Percentiles rank a stretch among this genome's conserved stretches.
Conservation (phyloP, 2,113 vertebrate species). For the Tretioscincus oriximinensis region DNA sequence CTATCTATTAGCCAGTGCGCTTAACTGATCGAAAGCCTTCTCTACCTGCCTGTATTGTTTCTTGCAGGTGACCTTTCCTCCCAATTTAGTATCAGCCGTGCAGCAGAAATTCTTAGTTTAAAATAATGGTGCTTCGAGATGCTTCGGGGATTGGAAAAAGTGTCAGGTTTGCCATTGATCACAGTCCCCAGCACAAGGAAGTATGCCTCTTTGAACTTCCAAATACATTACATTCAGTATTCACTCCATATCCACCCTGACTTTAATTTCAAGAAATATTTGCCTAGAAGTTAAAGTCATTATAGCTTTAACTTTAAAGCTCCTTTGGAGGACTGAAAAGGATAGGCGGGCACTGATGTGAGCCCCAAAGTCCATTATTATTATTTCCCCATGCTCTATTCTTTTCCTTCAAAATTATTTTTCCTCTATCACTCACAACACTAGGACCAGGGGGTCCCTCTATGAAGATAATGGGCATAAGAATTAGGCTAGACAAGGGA, state of each 20-base stretch:
- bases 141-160: conserved; percentile 63
- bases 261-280: not conserved
- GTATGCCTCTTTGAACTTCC: conserved; percentile 27
- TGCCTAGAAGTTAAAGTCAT: not conserved
- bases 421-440: no score
- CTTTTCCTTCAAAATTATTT: no score
- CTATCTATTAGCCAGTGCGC: conserved; percentile 74
- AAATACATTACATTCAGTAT: conserved; percentile 3
- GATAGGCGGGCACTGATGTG: not conserved
- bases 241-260: not conserved
- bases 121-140: conserved; percentile 64
- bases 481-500: no score
- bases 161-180: conserved; percentile 53
- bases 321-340: not conserved
- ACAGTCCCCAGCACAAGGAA: conserved; percentile 50
- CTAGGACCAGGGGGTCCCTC: no score
- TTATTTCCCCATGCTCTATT: no score
- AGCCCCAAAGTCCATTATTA: not conserved
- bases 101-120: conserved; percentile 67
- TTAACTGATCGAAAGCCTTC: conserved; percentile 77
- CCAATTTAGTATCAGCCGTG: conserved; percentile 74
- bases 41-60: conserved; percentile 74
- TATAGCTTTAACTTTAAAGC: not conserved
- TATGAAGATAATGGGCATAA: no score
- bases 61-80: conserved; percentile 75